phyloP scores from a whole-genome alignment of 1,140 invertebrate species.

The Drosophila sulfurigaster region DNA sequence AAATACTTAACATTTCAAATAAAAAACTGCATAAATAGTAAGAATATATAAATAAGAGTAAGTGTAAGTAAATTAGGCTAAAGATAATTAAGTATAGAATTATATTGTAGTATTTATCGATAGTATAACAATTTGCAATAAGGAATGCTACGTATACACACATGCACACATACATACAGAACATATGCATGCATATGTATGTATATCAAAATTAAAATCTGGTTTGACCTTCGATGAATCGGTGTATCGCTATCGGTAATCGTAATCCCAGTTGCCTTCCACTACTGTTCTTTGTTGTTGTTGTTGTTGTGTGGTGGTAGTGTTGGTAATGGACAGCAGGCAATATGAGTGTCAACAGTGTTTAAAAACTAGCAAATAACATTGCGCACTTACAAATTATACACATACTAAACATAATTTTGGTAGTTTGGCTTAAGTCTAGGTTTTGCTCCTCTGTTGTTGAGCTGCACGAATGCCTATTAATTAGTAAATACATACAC shows the following conservation, averaged over 20 bases:
- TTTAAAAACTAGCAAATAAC: constrained; percentile 44
- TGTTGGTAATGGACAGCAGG: neutral
- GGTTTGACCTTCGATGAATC: constrained; percentile 6
- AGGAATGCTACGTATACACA: constrained; percentile 14
- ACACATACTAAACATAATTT: constrained; percentile 72
- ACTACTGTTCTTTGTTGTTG: too few relatives aligned
- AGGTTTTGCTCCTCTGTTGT: constrained; percentile 51
- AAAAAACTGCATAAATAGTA: constrained; percentile 32
- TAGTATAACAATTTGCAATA: constrained; percentile 15
- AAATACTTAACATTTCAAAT: constrained; percentile 34
- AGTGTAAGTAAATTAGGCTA: neutral
- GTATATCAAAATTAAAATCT: constrained; percentile 1
- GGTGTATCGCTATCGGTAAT: neutral
- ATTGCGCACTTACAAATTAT: constrained; percentile 60
- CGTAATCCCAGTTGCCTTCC: neutral
- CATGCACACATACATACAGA: neutral
- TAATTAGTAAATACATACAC: constrained; percentile 74
- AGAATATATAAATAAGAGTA: constrained; percentile 18
- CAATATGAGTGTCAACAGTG: constrained; percentile 36
- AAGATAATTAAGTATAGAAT: constrained; percentile 5
- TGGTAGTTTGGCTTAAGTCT: constrained; percentile 74
- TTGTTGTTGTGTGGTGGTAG: neutral
- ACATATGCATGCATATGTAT: neutral
- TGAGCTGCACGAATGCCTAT: constrained; percentile 56
- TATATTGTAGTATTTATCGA: neutral